A percentile compares a stretch with the other conserved stretches of the same genome.
Evolutionary conservation across 2,113 vertebrate species (phyloP).

Genomic region (Cottus gobio): DNA sequence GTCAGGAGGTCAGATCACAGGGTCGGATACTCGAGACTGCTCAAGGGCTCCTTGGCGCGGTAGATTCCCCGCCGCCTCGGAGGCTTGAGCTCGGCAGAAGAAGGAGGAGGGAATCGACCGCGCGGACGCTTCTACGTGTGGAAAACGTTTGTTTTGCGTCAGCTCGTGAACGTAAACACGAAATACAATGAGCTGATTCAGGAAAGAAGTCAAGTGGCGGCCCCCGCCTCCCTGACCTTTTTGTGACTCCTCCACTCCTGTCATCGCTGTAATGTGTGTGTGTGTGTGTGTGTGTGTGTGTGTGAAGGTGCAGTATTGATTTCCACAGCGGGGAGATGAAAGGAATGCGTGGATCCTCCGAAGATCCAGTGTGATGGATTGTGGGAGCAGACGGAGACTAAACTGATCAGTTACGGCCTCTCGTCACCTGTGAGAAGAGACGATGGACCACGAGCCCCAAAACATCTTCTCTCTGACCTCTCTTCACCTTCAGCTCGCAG

Average conservation of each 20-base stretch:
- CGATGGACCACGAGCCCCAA: not conserved
- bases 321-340: conserved; percentile 9
- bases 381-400: not conserved
- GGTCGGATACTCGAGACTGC: conserved; percentile 11
- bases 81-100: conserved; percentile 8
- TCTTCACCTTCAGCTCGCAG: not conserved
- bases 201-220: not conserved
- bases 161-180: not conserved
- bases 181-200: not conserved
- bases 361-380: not conserved
- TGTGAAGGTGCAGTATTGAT: conserved; percentile 18
- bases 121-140: not conserved
- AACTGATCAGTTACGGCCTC: not conserved
- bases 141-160: not conserved
- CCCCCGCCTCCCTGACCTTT: conserved; percentile 22
- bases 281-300: not conserved
- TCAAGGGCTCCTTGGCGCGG: conserved; percentile 5
- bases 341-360: conserved; percentile 32
- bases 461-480: not conserved
- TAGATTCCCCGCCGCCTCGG: no score
- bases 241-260: not conserved
- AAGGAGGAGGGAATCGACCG: not conserved
- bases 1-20: conserved; percentile 37
- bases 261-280: not conserved
- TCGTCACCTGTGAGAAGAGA: not conserved